These are phyloP conservation scores for Drosophila nigrodunni DNA, from an alignment of 1,140 invertebrate species.

Conservation along the genomic window DNA sequence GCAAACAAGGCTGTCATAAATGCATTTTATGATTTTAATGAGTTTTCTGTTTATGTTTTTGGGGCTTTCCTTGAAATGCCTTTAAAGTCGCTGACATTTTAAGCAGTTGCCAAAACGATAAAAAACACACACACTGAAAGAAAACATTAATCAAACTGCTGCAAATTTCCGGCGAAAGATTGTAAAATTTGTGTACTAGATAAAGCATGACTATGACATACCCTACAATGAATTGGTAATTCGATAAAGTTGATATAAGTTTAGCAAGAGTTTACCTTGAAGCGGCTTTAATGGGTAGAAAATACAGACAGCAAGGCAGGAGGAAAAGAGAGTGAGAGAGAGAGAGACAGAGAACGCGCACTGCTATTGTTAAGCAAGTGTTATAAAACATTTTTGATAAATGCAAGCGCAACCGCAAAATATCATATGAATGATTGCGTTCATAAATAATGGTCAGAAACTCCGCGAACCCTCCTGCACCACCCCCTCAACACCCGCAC, in stretches of 20 bases:
- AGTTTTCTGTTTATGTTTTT: slow-evolving; percentile 79
- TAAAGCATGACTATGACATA: background rate
- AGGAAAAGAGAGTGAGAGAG: background rate
- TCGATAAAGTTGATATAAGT: background rate
- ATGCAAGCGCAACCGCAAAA: slow-evolving; percentile 77
- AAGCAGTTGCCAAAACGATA: slow-evolving; percentile 38
- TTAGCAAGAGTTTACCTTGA: slow-evolving; percentile 3
- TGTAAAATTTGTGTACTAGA: background rate
- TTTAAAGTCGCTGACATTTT: slow-evolving; percentile 39
- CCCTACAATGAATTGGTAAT: slow-evolving; percentile 9
- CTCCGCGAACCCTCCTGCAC: background rate
- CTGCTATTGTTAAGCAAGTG: slow-evolving; percentile 60
- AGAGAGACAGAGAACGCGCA: background rate
- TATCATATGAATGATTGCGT: slow-evolving; percentile 81
- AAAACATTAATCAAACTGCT: slow-evolving; percentile 41
- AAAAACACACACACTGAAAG: slow-evolving; percentile 13
- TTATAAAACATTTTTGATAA: slow-evolving; percentile 81
- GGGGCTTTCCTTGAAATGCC: slow-evolving; percentile 16
- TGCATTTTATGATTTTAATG: slow-evolving; percentile 83
- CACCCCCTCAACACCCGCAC: background rate
- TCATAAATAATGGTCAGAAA: slow-evolving; percentile 75
- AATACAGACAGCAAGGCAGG: background rate
- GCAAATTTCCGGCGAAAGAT: background rate
- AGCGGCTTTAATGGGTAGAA: background rate
- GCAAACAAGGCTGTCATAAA: slow-evolving; percentile 79